Evolutionary conservation across 2,797 vertebrate genomes (phyloP), one percentile per base, ranked within the genome.

Genomic region (Diplodus sargus): DNA sequence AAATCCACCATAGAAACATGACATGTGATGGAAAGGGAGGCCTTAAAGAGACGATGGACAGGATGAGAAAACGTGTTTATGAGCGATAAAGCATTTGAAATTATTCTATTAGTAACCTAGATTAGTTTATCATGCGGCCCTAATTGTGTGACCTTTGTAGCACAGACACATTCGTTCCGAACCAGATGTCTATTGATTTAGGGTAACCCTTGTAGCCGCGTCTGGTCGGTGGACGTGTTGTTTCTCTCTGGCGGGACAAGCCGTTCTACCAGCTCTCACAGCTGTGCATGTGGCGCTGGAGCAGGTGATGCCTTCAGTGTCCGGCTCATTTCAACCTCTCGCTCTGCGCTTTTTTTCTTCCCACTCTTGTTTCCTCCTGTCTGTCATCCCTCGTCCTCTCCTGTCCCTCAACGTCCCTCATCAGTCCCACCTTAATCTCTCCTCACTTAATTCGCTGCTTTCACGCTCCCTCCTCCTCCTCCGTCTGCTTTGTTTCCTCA

Each of bases 311-410:
- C 71, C 59, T 5, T 39, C 79, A 63, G 69, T 72, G 48, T 77
- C 76, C 70, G 70, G 52, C 72, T 83, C 61, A 74, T 81, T 83
- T 85, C 66, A 80, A 17, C 79, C 66, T 86, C 80, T 88, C 68
- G 52, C 74, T 85, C 71, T 61, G 18, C 67, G 51, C 76, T 2
- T 9, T 34, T 34, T 77, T 73, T 64, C 62, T 64, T 43, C 72
- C 43, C 61, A 20, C 16, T 56, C 80, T 34, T 15, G 20, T 58
- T 77, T 84, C 82, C 73, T 58, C 74, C 70, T 68, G 61, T 89
- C 76, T 76, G 51, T 86, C 83, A 81, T 90, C 85, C 64, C 70
- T 65, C 80, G 73, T 70, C 59, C 48, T 48, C 51, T 51, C 39
- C 54, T 70, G 73, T 79, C 75, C 34, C 42, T 79, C 76, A 57